phyloP scores from a whole-genome alignment of 2,888 invertebrate species.

The Hermaeophaga mercurialis region DNA sequence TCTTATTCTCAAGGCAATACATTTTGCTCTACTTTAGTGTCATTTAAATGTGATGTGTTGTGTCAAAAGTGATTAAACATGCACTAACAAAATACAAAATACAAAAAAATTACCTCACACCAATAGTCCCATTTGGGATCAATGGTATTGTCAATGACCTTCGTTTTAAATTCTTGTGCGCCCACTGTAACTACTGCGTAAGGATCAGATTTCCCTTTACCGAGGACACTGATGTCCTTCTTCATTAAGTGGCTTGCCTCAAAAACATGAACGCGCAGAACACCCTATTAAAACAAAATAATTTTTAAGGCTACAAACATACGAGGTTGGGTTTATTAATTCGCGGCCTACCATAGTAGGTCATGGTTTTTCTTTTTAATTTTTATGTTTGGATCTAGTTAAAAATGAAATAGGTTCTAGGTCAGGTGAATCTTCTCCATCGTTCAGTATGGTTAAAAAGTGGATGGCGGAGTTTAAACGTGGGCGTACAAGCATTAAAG shows the following conservation, averaged over 20 bases:
- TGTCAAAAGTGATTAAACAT: constrained; percentile 24
- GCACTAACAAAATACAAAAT: constrained; percentile 6
- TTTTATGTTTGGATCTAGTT: too few species aligned
- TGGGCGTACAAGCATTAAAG: too few species aligned
- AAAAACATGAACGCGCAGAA: constrained; percentile 90
- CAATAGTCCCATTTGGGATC: constrained; percentile 97
- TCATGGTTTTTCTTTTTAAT: too few species aligned
- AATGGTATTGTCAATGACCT: constrained; percentile 90
- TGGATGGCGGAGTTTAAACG: too few species aligned
- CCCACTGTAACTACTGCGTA: constrained; percentile 92
- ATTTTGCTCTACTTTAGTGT: constrained; percentile 16
- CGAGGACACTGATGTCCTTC: constrained; percentile 90
- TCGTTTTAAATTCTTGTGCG: constrained; percentile 90
- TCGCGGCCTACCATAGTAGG: too few species aligned
- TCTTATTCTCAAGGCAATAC: constrained; percentile 11
- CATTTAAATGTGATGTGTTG: constrained; percentile 29
- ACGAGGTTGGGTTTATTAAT: too few species aligned
- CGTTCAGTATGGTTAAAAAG: too few species aligned
- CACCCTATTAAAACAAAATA: constrained; percentile 78
- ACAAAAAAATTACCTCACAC: constrained; percentile 80
- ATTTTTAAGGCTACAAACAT: too few species aligned
- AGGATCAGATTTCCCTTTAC: constrained; percentile 95
- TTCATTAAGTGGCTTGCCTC: constrained; percentile 96
- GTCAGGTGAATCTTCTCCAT: too few species aligned
- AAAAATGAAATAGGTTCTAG: too few species aligned